phyloP scores from a whole-genome alignment of 2,113 vertebrate genomes.

The Cathartes aura region DNA sequence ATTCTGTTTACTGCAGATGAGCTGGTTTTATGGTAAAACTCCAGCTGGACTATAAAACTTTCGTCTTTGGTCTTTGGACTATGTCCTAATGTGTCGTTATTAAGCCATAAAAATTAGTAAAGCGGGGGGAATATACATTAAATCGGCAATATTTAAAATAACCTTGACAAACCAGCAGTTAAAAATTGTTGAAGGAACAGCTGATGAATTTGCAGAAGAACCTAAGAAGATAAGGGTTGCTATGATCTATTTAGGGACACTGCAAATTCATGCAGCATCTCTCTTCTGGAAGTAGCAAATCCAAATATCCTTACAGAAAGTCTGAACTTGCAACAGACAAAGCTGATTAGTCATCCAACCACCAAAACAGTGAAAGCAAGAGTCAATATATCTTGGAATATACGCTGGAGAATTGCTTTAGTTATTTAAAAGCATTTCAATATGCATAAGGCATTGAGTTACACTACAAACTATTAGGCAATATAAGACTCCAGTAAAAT shows the following conservation, averaged over 20 bases:
- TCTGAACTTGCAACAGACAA: not conserved
- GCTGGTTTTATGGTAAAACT: not conserved
- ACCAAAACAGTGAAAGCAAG: conserved; percentile 33
- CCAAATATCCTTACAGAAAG: conserved; percentile 17
- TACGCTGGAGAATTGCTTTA: not conserved
- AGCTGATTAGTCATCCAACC: conserved; percentile 46
- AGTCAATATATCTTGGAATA: conserved; percentile 16
- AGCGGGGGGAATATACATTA: not conserved
- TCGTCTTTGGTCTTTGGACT: not conserved
- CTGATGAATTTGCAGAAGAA: conserved; percentile 5
- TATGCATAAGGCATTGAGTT: not conserved
- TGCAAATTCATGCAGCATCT: not conserved
- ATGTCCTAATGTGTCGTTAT: not conserved
- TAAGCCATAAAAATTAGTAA: conserved; percentile 1
- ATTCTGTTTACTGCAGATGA: not conserved
- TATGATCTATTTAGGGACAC: conserved; percentile 27
- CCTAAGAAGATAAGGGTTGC: not conserved
- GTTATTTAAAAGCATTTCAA: conserved; percentile 27
- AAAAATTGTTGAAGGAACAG: not conserved
- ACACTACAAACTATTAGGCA: not conserved
- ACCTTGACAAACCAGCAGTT: not conserved
- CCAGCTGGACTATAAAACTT: not conserved
- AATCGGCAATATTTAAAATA: not conserved
- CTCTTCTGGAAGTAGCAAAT: conserved; percentile 31
- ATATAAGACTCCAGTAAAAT: not conserved